A percentile compares a stretch with the other conserved stretches of the same genome.
These are phyloP conservation scores for Eumacrocentrus americanus DNA, from an alignment of 2,888 invertebrate species.

Conservation along the genomic window DNA sequence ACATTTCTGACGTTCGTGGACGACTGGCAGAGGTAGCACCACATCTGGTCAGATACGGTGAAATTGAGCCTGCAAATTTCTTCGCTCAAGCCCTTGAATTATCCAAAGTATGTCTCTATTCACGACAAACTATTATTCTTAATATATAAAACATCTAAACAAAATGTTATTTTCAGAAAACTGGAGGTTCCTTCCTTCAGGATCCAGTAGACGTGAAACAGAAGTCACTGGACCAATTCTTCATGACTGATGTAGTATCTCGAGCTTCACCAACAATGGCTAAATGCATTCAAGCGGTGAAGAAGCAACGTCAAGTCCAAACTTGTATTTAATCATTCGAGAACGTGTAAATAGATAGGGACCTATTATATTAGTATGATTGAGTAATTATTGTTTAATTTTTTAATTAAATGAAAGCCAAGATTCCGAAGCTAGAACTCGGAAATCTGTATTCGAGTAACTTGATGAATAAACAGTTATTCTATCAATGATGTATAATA, in stretches of 20 bases:
- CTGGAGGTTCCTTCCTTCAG: constrained; percentile 41
- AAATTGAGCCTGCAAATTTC: constrained; percentile 84
- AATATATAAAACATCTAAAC: too few relatives aligned
- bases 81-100: constrained; percentile 81
- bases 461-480: constrained; percentile 4
- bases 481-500: too few relatives aligned
- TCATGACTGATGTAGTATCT: constrained; percentile 96
- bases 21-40: constrained; percentile 88
- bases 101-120: constrained; percentile 64
- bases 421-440: constrained; percentile 18
- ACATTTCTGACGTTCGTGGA: constrained; percentile 78
- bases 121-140: too few relatives aligned
- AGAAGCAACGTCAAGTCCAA: constrained; percentile 67
- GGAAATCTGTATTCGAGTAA: constrained; percentile 16
- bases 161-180: constrained; percentile 42
- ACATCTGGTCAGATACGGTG: constrained; percentile 83
- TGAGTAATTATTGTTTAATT: constrained; percentile 28
- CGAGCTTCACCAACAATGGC: constrained; percentile 99
- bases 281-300: constrained; percentile 91
- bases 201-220: constrained; percentile 72
- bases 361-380: constrained; percentile 40
- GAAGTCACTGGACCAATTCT: constrained; percentile 82
- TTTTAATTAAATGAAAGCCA: constrained; percentile 20
- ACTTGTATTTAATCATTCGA: constrained; percentile 26
- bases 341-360: constrained; percentile 41